Evolutionary conservation across 2,113 vertebrate genomes (phyloP).

Genomic region (Bucco capensis): DNA sequence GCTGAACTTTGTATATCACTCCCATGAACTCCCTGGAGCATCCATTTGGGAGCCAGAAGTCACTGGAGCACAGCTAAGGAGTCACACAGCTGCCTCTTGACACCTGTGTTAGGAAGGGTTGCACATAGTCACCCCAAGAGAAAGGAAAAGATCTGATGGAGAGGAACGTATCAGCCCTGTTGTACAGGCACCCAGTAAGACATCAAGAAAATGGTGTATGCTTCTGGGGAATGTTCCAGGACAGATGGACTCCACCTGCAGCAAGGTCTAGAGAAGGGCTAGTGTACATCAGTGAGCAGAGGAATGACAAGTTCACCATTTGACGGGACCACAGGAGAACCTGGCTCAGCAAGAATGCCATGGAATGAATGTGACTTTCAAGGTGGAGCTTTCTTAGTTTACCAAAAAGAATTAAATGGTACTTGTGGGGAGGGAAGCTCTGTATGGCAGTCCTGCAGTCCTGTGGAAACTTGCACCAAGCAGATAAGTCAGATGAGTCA

Average conservation of each 20-base stretch:
- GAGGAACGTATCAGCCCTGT: not conserved
- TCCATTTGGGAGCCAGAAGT: not conserved
- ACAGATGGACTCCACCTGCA: not conserved
- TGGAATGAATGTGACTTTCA: not conserved
- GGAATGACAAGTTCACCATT: not conserved
- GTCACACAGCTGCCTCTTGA: not conserved
- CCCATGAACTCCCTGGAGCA: not conserved
- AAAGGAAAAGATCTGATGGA: not conserved
- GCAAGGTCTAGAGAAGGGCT: not conserved
- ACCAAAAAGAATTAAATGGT: not conserved
- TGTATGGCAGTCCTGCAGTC: not conserved
- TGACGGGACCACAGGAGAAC: not conserved
- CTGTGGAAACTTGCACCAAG: not conserved
- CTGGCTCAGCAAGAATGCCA: not conserved
- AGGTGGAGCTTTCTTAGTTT: not conserved
- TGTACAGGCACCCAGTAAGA: not conserved
- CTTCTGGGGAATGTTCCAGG: not conserved
- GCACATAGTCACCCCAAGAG: not conserved
- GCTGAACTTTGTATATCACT: not conserved
- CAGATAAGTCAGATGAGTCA: not conserved
- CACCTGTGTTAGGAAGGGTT: not conserved
- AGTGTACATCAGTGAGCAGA: not conserved
- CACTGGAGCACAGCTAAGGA: not conserved
- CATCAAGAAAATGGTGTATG: accelerated
- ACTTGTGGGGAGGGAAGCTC: not conserved